Evolutionary conservation across 2,888 invertebrate species (phyloP), one percentile per base, ranked within the genome.

Genomic region (Gastracanthus pulcherrimus): DNA sequence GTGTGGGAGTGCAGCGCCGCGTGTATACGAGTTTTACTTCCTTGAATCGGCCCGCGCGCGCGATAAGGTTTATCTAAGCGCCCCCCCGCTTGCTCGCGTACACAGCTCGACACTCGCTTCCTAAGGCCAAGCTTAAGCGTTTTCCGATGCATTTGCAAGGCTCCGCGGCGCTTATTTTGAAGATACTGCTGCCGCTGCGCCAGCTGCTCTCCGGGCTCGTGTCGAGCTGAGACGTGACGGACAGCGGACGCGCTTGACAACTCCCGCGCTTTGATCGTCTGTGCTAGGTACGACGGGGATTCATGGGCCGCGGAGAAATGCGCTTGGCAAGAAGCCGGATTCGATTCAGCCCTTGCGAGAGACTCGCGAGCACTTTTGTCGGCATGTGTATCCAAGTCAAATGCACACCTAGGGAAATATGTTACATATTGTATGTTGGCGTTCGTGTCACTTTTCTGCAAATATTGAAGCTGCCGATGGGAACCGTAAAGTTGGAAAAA

Each of bases 71-170:
- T 89, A 89, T 89, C 89, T 87, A 85, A 80, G 84, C 84, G 84
- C 84, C 85, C 86, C n/a, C n/a, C n/a, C n/a, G n/a, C n/a, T 84
- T 85, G 84, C 83, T 75, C 83, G 23, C 41, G 36, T 38, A n/a
- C 31, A 85, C 75, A 84, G 72, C n/a, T n/a, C n/a, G n/a, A n/a
- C n/a, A n/a, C n/a, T n/a, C n/a, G n/a, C n/a, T n/a, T n/a, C n/a
- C n/a, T n/a, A 71, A 82, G 76, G 71, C 79, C 80, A 82, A 83
- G 1, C 88, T 84, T 89, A 88, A 90, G 88, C 89, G 89, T 89
- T 90, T 90, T 89, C 89, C 89, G 86, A 90, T 90, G 86, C 84
- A 84, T 85, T 70, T 45, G 67, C 76, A 16, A n/a, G n/a, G n/a
- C n/a, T n/a, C n/a, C n/a, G n/a, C n/a, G n/a, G n/a, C n/a, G n/a